Evolutionary conservation across 2,113 vertebrate species (phyloP), one percentile per base, ranked within the genome.

Genomic region (Cololabis saira): DNA sequence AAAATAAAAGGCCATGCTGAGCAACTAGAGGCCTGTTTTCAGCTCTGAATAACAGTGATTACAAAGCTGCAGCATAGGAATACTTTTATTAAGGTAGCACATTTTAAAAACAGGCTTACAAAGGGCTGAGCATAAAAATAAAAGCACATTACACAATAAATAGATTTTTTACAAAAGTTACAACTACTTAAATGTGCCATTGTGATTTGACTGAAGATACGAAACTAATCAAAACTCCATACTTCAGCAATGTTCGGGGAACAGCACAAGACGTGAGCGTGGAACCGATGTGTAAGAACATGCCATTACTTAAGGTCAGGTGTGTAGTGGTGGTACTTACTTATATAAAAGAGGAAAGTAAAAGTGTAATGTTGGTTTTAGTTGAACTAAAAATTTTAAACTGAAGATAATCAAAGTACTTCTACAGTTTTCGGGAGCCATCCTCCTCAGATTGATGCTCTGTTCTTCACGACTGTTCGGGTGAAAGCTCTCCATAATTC

Each of bases 81-180:
- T 37, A 21, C 8, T 49, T 75, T 85, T 73, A 74, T 79, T 84
- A 12, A 37, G 73, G 16, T 43, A 54, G 19, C 24, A 42, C 45
- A 64, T 74, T 63, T 79, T 57, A 65, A 72, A 83, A 71, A 42
- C 37, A 59, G 41, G 27, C 56, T 75, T 47, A 75, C 45, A 81
- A 83, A 72, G 37, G 67, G 75, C 57, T 73, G 56, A 67, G 54
- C 30, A 65, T 22, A 56, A 65, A 53, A 60, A 78, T 48, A 22
- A 59, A 43, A 24, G 24, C 63, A 47, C 49, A 69, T 13, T 76
- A 63, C 44, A 10, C 44, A 45, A 40, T 68, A 51, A 2, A 44
- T 21, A 58, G 6, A 37, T 37, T 7, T 3, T 30, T 30, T 30
- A 30, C 30, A 30, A 30, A 30, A 66, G 22, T 3, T 53, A 22